A percentile compares a stretch with the other conserved stretches of the same genome.
These are phyloP conservation scores for Pteropus rufus DNA, from an alignment of 2,797 vertebrate species.

Conservation along the genomic window DNA sequence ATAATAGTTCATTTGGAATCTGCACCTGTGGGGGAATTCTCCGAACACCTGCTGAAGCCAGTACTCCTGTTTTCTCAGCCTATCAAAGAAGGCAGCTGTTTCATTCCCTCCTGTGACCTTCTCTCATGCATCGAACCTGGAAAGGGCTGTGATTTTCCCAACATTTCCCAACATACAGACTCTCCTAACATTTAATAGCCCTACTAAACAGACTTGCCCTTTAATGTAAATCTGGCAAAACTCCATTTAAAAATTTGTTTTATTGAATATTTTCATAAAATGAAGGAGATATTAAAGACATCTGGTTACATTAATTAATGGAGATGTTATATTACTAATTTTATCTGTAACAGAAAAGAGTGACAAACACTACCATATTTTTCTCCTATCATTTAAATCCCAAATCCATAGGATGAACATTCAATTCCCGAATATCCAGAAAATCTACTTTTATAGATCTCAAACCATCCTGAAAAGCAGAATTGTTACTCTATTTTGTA, in stretches of 20 bases:
- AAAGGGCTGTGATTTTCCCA: background rate
- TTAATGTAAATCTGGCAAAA: background rate
- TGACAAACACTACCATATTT: background rate
- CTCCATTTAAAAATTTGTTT: background rate
- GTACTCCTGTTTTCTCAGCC: background rate
- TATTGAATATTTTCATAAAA: background rate
- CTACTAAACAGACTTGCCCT: background rate
- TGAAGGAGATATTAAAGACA: background rate
- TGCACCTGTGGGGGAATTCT: constrained; percentile 51
- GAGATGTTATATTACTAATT: background rate
- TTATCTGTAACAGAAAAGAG: background rate
- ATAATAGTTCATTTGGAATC: constrained; percentile 1
- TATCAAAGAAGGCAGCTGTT: background rate
- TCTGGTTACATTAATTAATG: background rate
- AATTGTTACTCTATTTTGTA: background rate
- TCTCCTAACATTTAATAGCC: background rate
- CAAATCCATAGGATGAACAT: background rate
- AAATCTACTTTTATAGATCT: background rate
- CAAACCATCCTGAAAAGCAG: background rate
- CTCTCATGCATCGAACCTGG: background rate
- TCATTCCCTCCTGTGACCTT: background rate
- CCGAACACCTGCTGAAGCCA: background rate
- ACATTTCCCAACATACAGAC: no score
- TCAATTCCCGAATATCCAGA: background rate
- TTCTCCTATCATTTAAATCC: background rate